Percentiles rank a stretch among this genome's conserved stretches.
Conservation (phyloP, 1,140 invertebrate species). For the Nebria ingens region DNA sequence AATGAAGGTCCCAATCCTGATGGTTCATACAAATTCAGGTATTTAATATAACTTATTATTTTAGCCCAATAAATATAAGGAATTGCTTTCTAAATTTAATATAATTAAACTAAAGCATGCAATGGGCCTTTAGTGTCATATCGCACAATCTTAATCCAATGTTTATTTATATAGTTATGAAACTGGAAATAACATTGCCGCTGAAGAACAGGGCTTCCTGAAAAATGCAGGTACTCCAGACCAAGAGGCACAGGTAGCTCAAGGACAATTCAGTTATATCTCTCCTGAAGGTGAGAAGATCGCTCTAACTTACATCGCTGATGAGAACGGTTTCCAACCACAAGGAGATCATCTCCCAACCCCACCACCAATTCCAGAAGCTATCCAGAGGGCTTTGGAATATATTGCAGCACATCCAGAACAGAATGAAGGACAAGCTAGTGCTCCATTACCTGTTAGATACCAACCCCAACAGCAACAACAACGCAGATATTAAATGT, state of each 20-base stretch:
- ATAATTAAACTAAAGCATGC: background rate
- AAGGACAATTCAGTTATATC: constrained; percentile 56
- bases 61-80: too few species aligned
- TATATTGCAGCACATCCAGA: constrained; percentile 36
- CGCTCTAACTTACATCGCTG: constrained; percentile 38
- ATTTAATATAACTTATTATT: background rate
- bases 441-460: background rate
- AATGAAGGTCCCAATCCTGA: constrained; percentile 33
- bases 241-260: constrained; percentile 45
- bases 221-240: constrained; percentile 54
- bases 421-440: constrained; percentile 17
- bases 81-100: too few species aligned
- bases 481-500: background rate
- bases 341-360: constrained; percentile 59
- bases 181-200: constrained; percentile 56
- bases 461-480: background rate
- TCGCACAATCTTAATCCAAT: constrained; percentile 23
- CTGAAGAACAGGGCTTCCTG: constrained; percentile 58
- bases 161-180: constrained; percentile 38
- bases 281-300: constrained; percentile 55
- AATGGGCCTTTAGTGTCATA: background rate
- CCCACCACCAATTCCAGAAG: constrained; percentile 44
- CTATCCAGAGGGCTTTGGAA: constrained; percentile 31
- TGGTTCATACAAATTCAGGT: constrained; percentile 20
- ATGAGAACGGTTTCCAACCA: constrained; percentile 45